These are phyloP conservation scores for Haliaeetus leucogaster DNA, from an alignment of 2,113 vertebrate genomes.

Conservation along the genomic window DNA sequence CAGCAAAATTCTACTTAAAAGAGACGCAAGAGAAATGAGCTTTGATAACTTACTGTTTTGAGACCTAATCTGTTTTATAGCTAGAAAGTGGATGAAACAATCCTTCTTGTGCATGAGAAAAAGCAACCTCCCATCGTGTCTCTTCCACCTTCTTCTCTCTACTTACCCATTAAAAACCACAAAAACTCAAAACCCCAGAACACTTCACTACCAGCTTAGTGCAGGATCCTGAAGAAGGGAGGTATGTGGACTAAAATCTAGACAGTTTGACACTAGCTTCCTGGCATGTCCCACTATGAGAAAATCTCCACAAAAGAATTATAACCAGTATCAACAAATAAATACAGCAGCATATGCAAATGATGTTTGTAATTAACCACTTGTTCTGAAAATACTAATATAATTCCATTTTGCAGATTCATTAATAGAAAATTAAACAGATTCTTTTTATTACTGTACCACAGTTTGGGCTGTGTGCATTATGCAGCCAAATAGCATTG, in stretches of 20 bases:
- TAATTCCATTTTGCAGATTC: constrained; percentile 16
- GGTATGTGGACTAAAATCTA: neutral
- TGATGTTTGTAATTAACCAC: constrained; percentile 21
- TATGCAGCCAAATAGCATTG: constrained; percentile 53
- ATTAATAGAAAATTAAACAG: constrained; percentile 57
- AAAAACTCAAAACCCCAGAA: neutral
- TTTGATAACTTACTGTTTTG: neutral
- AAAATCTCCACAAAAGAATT: neutral
- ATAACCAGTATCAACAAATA: neutral
- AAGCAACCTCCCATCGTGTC: neutral
- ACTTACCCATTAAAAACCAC: neutral
- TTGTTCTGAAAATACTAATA: constrained; percentile 36
- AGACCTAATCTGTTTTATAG: neutral
- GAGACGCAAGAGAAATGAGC: neutral
- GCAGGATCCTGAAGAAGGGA: neutral
- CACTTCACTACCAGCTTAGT: neutral
- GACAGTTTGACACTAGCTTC: neutral
- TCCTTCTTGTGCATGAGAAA: neutral
- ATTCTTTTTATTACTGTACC: constrained; percentile 58
- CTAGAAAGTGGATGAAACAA: neutral
- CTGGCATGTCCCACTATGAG: neutral
- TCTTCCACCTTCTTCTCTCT: neutral
- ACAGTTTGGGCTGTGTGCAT: constrained; percentile 6
- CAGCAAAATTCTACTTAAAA: neutral
- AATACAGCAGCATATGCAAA: constrained; percentile 14